Evolutionary conservation across 2,888 invertebrate genomes (phyloP).

Genomic region (Caradrina clavipalpis): DNA sequence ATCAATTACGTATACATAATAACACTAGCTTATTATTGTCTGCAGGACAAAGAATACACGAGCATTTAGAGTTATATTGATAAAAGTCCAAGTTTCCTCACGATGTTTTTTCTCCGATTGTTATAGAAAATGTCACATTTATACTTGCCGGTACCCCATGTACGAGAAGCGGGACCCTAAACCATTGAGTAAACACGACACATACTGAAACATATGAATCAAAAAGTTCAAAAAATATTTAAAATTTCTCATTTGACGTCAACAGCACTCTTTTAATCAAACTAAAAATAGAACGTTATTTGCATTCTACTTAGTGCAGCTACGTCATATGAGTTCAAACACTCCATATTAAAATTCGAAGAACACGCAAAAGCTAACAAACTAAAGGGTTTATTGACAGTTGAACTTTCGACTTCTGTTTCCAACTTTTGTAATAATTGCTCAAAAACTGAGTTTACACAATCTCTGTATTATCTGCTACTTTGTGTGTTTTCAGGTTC

Average conservation of each 20-base stretch:
- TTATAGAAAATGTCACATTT: too few relatives aligned
- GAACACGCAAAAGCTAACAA: slow-evolving; percentile 23
- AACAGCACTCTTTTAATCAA: neutral
- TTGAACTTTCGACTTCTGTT: slow-evolving; percentile 1
- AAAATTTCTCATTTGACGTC: slow-evolving; percentile 16
- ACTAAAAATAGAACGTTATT: slow-evolving; percentile 4
- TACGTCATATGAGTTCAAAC: slow-evolving; percentile 30
- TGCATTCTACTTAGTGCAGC: slow-evolving; percentile 21
- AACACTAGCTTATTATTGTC: too few relatives aligned
- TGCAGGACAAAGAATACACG: too few relatives aligned
- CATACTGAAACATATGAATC: neutral
- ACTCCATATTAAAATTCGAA: neutral
- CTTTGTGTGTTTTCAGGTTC: neutral
- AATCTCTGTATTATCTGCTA: neutral
- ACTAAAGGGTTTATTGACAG: slow-evolving; percentile 20
- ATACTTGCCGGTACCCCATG: too few relatives aligned
- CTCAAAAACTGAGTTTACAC: neutral
- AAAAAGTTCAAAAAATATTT: neutral
- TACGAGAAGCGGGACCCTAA: too few relatives aligned
- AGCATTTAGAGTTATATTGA: too few relatives aligned
- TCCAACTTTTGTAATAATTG: neutral
- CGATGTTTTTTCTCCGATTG: too few relatives aligned
- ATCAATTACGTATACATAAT: too few relatives aligned
- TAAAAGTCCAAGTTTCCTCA: too few relatives aligned
- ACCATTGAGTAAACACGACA: too few relatives aligned